Conservation (phyloP, 2,888 invertebrate species). For the Tridacna crocea region DNA sequence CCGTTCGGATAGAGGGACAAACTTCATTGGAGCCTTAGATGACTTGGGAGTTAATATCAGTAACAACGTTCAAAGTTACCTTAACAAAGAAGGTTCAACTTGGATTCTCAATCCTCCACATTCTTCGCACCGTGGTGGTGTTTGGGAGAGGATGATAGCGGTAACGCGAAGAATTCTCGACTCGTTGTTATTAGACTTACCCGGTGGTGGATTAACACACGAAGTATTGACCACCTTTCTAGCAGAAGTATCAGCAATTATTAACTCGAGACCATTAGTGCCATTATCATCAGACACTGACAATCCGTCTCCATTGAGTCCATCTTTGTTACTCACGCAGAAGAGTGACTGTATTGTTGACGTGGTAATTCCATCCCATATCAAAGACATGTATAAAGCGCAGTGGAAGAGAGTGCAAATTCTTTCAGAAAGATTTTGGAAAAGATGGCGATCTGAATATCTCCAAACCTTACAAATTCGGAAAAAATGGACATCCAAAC, state of each 20-base stretch:
- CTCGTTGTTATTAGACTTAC: background rate
- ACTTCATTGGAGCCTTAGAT: constrained; percentile 30
- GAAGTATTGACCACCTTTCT: constrained; percentile 43
- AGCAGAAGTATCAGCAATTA: constrained; percentile 43
- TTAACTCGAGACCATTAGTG: constrained; percentile 35
- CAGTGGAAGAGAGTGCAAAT: background rate
- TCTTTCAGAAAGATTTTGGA: background rate
- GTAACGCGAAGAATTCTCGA: constrained; percentile 31
- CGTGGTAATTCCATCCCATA: background rate
- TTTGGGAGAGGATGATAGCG: constrained; percentile 41
- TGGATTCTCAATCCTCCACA: constrained; percentile 6
- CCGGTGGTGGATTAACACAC: constrained; percentile 23
- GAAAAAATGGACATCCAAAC: background rate
- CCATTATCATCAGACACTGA: background rate
- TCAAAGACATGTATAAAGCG: background rate
- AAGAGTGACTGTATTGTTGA: background rate
- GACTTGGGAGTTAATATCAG: background rate
- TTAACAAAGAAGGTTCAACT: background rate
- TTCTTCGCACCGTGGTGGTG: constrained; percentile 29
- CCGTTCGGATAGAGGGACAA: constrained; percentile 41
- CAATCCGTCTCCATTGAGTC: background rate
- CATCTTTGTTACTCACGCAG: background rate
- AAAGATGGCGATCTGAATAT: background rate
- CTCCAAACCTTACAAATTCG: background rate
- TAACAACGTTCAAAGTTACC: background rate